Evolutionary conservation across 2,888 invertebrate genomes (phyloP).

Genomic region (Caenorhabditis sp.): DNA sequence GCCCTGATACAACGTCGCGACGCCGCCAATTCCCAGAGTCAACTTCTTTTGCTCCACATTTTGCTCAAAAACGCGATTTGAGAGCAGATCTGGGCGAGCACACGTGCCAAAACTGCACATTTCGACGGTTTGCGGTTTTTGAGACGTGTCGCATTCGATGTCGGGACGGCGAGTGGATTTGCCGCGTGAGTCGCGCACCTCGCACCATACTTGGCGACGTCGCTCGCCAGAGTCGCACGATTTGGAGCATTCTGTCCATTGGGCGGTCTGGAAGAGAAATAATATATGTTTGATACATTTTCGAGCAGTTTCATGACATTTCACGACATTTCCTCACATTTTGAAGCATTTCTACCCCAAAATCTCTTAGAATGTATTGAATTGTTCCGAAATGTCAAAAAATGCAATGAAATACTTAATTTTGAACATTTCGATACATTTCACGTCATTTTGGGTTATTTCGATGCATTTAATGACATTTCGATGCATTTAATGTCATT

Average conservation of each 20-base stretch:
- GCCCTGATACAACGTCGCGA: slow-evolving; percentile 85
- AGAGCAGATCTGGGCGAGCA: slow-evolving; percentile 40
- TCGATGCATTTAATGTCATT: too few relatives aligned
- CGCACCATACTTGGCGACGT: slow-evolving; percentile 83
- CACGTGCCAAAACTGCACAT: slow-evolving; percentile 79
- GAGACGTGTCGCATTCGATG: slow-evolving; percentile 77
- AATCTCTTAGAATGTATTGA: too few relatives aligned
- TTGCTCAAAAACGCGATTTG: slow-evolving; percentile 77
- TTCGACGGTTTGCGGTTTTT: slow-evolving; percentile 80
- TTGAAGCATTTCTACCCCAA: too few relatives aligned
- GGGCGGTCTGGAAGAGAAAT: slow-evolving; percentile 51
- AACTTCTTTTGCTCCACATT: slow-evolving; percentile 80
- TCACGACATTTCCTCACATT: too few relatives aligned
- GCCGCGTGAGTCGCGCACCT: slow-evolving; percentile 92
- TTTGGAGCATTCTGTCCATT: slow-evolving; percentile 80
- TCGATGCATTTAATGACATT: too few relatives aligned
- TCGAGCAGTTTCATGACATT: too few relatives aligned
- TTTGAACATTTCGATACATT: too few relatives aligned
- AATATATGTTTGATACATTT: too few relatives aligned
- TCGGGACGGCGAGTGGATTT: slow-evolving; percentile 76
- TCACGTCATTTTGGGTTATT: too few relatives aligned
- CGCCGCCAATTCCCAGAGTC: slow-evolving; percentile 84
- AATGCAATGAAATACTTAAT: too few relatives aligned
- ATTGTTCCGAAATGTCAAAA: too few relatives aligned
- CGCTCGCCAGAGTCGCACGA: slow-evolving; percentile 92